These are phyloP conservation scores for Drosophila fungiperda DNA, from an alignment of 2,888 invertebrate species.

Conservation along the genomic window DNA sequence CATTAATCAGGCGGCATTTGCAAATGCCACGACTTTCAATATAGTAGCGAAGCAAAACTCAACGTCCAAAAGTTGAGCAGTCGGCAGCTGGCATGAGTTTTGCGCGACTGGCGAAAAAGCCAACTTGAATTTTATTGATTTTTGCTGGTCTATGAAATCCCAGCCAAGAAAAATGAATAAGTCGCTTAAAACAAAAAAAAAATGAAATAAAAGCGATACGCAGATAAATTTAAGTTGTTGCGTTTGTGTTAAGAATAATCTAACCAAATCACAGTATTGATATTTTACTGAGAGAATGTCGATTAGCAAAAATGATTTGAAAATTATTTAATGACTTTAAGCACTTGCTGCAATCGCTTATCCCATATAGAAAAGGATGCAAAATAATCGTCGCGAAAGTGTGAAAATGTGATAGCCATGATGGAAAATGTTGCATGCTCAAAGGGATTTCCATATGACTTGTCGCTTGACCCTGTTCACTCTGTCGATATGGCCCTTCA, in stretches of 20 bases:
- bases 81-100: slow-evolving; percentile 72
- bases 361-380: slow-evolving; percentile 24
- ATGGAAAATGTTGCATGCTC: slow-evolving; percentile 50
- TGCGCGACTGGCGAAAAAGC: slow-evolving; percentile 63
- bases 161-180: slow-evolving; percentile 80
- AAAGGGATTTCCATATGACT: slow-evolving; percentile 77
- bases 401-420: slow-evolving; percentile 51
- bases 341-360: neutral
- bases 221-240: slow-evolving; percentile 1
- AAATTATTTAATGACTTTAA: neutral
- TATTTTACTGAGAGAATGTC: neutral
- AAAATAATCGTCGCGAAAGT: slow-evolving; percentile 38
- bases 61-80: slow-evolving; percentile 16
- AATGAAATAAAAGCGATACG: slow-evolving; percentile 37
- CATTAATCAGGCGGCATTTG: slow-evolving; percentile 82
- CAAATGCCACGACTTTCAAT: slow-evolving; percentile 71
- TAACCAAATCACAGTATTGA: neutral
- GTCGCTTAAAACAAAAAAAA: slow-evolving; percentile 58
- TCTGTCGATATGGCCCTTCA: slow-evolving; percentile 46
- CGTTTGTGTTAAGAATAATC: slow-evolving; percentile 14
- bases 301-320: neutral
- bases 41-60: slow-evolving; percentile 23
- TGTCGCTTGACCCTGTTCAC: slow-evolving; percentile 33
- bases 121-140: slow-evolving; percentile 80
- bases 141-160: slow-evolving; percentile 59